These are phyloP conservation scores for Diacarnus erythraeanus DNA, from an alignment of 37 sponge, comb jelly and placozoan genomes.

Conservation along the genomic window DNA sequence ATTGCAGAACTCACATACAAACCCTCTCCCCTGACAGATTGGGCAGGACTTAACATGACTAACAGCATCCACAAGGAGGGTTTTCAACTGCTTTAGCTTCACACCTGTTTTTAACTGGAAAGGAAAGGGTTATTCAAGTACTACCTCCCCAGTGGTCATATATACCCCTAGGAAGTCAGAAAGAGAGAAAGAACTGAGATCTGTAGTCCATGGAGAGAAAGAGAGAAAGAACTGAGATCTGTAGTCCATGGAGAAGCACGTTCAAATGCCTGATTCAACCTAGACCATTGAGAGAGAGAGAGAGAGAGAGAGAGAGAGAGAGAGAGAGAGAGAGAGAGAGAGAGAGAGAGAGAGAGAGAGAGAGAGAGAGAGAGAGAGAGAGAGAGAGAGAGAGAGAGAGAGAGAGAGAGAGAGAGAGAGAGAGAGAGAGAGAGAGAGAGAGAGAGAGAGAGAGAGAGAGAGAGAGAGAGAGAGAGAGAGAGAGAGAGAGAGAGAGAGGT, in stretches of 20 bases:
- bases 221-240: constrained; percentile 70
- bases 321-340: constrained; percentile 24
- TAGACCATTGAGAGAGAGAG: constrained; percentile 10
- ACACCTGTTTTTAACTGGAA: constrained; percentile 34
- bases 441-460: no score
- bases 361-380: no score
- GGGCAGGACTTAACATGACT: constrained; percentile 52
- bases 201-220: constrained; percentile 63
- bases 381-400: no score
- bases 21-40: constrained; percentile 86
- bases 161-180: constrained; percentile 67
- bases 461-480: no score
- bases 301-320: constrained; percentile 25
- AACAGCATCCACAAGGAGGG: constrained; percentile 28
- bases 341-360: no score
- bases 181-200: constrained; percentile 69
- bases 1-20: constrained; percentile 94
- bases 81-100: constrained; percentile 18
- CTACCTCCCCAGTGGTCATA: background rate
- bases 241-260: constrained; percentile 57
- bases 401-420: no score
- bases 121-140: background rate
- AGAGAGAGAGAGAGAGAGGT: no score
- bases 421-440: no score
- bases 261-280: constrained; percentile 45